phyloP scores from a whole-genome alignment of 2,888 invertebrate species.

The Heterodera filipjevi region DNA sequence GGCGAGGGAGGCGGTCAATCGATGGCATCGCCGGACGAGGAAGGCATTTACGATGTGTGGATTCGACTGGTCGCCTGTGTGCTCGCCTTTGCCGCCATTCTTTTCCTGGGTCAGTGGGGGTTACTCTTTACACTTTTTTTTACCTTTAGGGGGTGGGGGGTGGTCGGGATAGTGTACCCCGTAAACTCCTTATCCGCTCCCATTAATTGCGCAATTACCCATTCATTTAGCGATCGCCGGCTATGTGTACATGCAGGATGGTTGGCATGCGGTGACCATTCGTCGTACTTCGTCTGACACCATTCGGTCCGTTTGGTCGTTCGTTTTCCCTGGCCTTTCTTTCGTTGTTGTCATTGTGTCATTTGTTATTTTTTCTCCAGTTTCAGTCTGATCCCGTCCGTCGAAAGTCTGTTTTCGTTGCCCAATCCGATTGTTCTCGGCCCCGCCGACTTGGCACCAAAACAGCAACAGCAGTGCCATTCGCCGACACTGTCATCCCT shows the following conservation, averaged over 20 bases:
- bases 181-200: too few species aligned
- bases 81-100: slow-evolving; percentile 53
- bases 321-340: too few species aligned
- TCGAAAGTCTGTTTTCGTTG: slow-evolving; percentile 45
- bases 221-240: slow-evolving; percentile 49
- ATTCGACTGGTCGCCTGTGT: slow-evolving; percentile 59
- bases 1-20: slow-evolving; percentile 4
- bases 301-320: not conserved
- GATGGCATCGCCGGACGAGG: not conserved
- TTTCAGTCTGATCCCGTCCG: slow-evolving; percentile 42
- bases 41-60: slow-evolving; percentile 46
- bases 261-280: slow-evolving; percentile 40
- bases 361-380: not conserved
- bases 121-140: not conserved
- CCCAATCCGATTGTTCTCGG: slow-evolving; percentile 42
- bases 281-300: slow-evolving; percentile 30
- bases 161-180: too few species aligned
- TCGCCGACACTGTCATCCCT: slow-evolving; percentile 4
- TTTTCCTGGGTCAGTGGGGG: slow-evolving; percentile 45
- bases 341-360: not conserved
- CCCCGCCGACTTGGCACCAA: not conserved
- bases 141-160: not conserved
- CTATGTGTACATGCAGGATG: slow-evolving; percentile 58
- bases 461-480: slow-evolving; percentile 8
- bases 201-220: too few species aligned